These are phyloP conservation scores for Andrena cerasifolii DNA, from an alignment of 1,140 invertebrate genomes.

Conservation along the genomic window DNA sequence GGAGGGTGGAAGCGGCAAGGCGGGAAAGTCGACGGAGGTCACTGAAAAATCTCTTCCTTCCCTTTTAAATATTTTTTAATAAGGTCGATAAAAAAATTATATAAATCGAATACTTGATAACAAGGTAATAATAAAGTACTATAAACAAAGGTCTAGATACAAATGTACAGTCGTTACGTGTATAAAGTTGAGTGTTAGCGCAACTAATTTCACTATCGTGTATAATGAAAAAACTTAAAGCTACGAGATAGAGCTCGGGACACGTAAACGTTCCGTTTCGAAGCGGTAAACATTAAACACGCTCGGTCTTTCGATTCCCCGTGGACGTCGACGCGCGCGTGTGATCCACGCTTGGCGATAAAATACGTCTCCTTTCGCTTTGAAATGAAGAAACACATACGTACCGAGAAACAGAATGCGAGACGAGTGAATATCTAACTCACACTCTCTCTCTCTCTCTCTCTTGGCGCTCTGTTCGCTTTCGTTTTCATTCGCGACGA, in stretches of 20 bases:
- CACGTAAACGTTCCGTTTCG: slow-evolving; percentile 59
- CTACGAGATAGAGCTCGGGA: slow-evolving; percentile 78
- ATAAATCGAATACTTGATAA: slow-evolving; percentile 83
- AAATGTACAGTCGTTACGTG: slow-evolving; percentile 80
- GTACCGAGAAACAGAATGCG: background rate
- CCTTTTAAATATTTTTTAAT: slow-evolving; percentile 83
- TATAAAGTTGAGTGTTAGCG: slow-evolving; percentile 80
- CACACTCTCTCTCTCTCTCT: too few relatives aligned
- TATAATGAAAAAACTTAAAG: slow-evolving; percentile 76
- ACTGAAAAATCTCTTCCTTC: slow-evolving; percentile 48
- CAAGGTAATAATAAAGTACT: slow-evolving; percentile 81
- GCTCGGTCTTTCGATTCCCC: background rate
- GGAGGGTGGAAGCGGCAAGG: too few relatives aligned
- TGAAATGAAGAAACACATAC: background rate
- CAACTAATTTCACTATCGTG: slow-evolving; percentile 74
- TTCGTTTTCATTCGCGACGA: background rate
- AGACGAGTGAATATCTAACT: too few relatives aligned
- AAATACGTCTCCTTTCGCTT: background rate
- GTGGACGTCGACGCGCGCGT: background rate
- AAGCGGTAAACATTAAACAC: slow-evolving; percentile 5
- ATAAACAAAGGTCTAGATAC: slow-evolving; percentile 83
- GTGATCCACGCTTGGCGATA: background rate
- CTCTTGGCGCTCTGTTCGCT: too few relatives aligned
- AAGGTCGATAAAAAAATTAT: slow-evolving; percentile 83
- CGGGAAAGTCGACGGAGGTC: too few relatives aligned